A percentile compares a stretch with the other conserved stretches of the same genome.
Evolutionary conservation across 2,797 vertebrate genomes (phyloP).

Genomic region (Euphonia xanthogaster): DNA sequence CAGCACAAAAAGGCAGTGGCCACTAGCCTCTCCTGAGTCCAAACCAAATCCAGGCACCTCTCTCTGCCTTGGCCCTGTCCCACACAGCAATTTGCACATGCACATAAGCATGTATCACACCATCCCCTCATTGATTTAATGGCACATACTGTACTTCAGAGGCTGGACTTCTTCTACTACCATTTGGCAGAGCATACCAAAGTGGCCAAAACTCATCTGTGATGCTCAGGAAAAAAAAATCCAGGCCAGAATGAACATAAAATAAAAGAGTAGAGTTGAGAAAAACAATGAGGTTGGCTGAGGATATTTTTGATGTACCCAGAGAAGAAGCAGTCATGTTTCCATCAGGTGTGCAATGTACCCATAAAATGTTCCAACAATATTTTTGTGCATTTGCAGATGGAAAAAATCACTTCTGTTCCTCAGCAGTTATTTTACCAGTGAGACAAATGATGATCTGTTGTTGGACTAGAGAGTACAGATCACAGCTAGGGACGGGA

Average conservation of each 20-base stretch:
- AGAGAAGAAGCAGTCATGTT: conserved; percentile 17
- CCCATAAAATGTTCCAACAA: conserved; percentile 17
- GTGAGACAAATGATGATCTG: conserved; percentile 22
- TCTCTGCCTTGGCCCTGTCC: neutral
- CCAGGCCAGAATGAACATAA: neutral
- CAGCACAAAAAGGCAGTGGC: neutral
- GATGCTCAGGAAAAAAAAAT: neutral
- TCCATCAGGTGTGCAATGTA: conserved; percentile 33
- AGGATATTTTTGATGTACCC: conserved; percentile 1
- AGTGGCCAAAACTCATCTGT: neutral
- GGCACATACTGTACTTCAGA: neutral
- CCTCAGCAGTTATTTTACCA: conserved; percentile 38
- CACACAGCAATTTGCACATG: neutral
- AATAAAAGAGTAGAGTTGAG: neutral
- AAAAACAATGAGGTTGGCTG: conserved; percentile 6
- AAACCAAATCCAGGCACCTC: neutral
- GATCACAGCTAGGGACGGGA: neutral
- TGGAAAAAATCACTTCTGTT: neutral
- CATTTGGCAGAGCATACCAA: neutral
- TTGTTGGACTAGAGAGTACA: conserved; percentile 3
- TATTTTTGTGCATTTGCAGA: conserved; percentile 32
- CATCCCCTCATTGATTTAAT: neutral
- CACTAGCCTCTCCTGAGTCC: neutral
- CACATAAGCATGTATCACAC: neutral
- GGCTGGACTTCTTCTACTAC: neutral